Evolutionary conservation across 2,888 invertebrate species (phyloP), one percentile per base, ranked within the genome.

Genomic region (Carcina quercana): DNA sequence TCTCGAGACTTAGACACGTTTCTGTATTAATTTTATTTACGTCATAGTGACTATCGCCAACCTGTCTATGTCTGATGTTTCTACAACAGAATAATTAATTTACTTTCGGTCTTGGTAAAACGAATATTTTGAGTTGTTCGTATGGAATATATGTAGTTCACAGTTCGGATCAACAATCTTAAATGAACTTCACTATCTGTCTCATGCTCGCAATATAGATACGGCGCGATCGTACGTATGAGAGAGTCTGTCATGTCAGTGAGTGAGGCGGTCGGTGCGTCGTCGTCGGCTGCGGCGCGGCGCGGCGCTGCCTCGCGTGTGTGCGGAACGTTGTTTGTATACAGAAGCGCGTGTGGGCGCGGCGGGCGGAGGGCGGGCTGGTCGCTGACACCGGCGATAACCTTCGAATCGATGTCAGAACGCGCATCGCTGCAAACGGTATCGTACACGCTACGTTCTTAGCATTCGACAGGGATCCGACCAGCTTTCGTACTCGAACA

Each of bases 301-400:
- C n/a, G n/a, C n/a, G n/a, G n/a, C n/a, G n/a, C n/a, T n/a, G n/a
- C n/a, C n/a, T 21, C 50, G 58, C 46, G 49, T 59, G 59, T 64
- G 64, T 53, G 53, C 39, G 28, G 39, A 34, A 37, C 42, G 33
- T 59, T 72, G 72, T 71, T 72, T 72, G 72, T 73, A 73, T 66
- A 73, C 71, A 69, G 56, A 68, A 58, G 63, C 67, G 74, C 66
- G 65, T 74, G 79, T 78, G 69, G 75, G 78, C 72, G 71, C 60
- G 68, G 45, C 47, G 53, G 46, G 45, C 17, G 19, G 19, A 20
- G 7, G 15, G 47, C 53, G 55, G 63, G 56, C 70, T 79, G 80
- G 79, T 78, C 79, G 79, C 71, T 79, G 80, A 82, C 80, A 69
- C 75, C 63, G 61, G 37, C 67, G 79, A 79, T 82, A 80, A 80